A percentile compares a stretch with the other conserved stretches of the same genome.
Evolutionary conservation across 1,140 invertebrate species (phyloP).

Genomic region (Diorhabda carinulata): DNA sequence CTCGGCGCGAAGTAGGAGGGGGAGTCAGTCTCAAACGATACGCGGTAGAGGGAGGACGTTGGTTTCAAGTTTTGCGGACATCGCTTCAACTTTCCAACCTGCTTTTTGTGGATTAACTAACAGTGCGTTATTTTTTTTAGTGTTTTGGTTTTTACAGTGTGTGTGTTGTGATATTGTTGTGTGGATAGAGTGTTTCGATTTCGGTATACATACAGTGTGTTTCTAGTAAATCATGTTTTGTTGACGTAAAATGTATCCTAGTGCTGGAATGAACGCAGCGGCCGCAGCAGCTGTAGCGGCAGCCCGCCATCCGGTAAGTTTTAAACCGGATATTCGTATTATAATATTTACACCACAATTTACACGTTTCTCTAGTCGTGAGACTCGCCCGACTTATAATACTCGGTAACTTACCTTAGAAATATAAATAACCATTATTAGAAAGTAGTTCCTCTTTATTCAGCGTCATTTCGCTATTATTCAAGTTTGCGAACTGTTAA

Average conservation of each 20-base stretch:
- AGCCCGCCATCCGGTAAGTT: constrained; percentile 56
- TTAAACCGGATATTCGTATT: not conserved
- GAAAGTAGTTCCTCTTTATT: too few relatives aligned
- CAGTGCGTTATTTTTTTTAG: not conserved
- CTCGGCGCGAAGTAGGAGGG: constrained; percentile 16
- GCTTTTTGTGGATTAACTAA: constrained; percentile 10
- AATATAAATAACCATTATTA: too few relatives aligned
- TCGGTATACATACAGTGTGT: constrained; percentile 10
- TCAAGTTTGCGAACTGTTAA: too few relatives aligned
- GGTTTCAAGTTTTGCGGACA: not conserved
- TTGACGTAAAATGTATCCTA: constrained; percentile 55
- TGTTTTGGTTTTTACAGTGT: constrained; percentile 17
- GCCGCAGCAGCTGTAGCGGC: constrained; percentile 58
- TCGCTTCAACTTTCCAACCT: constrained; percentile 6
- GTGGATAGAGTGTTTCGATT: constrained; percentile 10
- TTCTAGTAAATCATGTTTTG: constrained; percentile 35
- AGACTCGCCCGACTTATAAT: not conserved
- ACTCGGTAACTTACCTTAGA: too few relatives aligned
- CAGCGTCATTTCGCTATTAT: too few relatives aligned
- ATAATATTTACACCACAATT: not conserved
- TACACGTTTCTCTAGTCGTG: not conserved
- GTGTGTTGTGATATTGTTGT: constrained; percentile 15
- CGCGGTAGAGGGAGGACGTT: constrained; percentile 30
- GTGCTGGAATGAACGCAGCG: constrained; percentile 58
- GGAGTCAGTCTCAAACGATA: not conserved